Percentiles rank a stretch among this genome's conserved stretches.
These are phyloP conservation scores for Euphonia xanthogaster DNA, from an alignment of 2,797 vertebrate species.

Conservation along the genomic window DNA sequence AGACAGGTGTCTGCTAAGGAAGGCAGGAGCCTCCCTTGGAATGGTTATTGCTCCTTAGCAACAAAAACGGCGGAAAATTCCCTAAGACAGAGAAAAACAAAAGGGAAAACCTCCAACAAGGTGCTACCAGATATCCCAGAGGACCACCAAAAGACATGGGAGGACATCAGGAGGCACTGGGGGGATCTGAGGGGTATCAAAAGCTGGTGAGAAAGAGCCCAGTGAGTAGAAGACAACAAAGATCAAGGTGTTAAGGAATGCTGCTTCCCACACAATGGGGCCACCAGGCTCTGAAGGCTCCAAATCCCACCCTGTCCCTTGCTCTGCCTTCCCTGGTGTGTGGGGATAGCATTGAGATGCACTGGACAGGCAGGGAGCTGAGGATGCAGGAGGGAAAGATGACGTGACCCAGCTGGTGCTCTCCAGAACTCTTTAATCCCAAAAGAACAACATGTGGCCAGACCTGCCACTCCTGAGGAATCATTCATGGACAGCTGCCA, in stretches of 20 bases:
- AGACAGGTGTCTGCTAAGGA: not conserved
- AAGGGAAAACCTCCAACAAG: not conserved
- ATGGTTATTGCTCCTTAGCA: not conserved
- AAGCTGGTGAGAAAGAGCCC: not conserved
- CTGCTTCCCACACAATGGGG: not conserved
- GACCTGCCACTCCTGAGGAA: fast-evolving
- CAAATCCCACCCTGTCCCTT: not conserved
- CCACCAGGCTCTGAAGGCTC: not conserved
- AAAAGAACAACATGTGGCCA: fast-evolving
- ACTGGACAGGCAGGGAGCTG: not conserved
- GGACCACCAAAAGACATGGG: not conserved
- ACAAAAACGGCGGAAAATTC: not conserved
- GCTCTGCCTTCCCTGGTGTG: fast-evolving
- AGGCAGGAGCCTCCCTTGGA: not conserved
- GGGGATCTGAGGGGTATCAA: not conserved
- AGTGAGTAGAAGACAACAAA: not conserved
- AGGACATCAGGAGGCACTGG: fast-evolving
- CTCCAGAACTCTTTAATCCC: not conserved
- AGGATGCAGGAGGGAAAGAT: not conserved
- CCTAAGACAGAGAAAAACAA: not conserved
- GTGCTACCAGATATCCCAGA: not conserved
- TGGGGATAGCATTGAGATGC: fast-evolving
- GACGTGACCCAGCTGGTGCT: fast-evolving
- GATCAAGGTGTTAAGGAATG: not conserved
- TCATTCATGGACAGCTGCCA: not conserved